Conservation (phyloP, 1,140 invertebrate species). For the Sitophilus oryzae region DNA sequence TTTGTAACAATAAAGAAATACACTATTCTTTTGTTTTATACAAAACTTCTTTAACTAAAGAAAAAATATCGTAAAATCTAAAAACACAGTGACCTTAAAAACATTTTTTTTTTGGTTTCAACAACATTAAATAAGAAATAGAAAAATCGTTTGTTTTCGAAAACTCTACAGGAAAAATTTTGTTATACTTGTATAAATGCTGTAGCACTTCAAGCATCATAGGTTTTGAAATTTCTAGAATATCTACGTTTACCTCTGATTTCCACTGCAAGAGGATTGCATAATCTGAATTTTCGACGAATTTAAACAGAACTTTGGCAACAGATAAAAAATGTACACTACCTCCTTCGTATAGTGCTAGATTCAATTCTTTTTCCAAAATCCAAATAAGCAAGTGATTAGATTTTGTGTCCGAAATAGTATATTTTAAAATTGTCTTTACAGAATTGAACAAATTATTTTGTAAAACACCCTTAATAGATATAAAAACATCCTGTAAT, state of each 20-base stretch:
- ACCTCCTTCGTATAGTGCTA: constrained; percentile 35
- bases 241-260: constrained; percentile 45
- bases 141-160: constrained; percentile 49
- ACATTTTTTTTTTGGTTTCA: too few species aligned
- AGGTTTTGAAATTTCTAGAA: constrained; percentile 48
- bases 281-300: constrained; percentile 36
- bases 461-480: constrained; percentile 46
- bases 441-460: constrained; percentile 47
- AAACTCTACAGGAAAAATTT: constrained; percentile 48
- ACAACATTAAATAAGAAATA: constrained; percentile 47
- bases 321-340: constrained; percentile 38
- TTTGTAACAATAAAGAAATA: too few species aligned
- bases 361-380: constrained; percentile 51
- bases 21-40: too few species aligned
- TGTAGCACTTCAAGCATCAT: constrained; percentile 49
- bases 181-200: constrained; percentile 50
- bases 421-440: constrained; percentile 41
- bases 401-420: constrained; percentile 16
- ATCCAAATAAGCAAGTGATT: constrained; percentile 51
- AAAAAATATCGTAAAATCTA: too few species aligned
- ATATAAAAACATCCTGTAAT: constrained; percentile 47
- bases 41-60: too few species aligned
- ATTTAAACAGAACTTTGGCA: constrained; percentile 49
- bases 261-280: constrained; percentile 47
- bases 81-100: too few species aligned